Conservation (phyloP, 2,113 vertebrate species). For the Lichenostomus cassidix region DNA sequence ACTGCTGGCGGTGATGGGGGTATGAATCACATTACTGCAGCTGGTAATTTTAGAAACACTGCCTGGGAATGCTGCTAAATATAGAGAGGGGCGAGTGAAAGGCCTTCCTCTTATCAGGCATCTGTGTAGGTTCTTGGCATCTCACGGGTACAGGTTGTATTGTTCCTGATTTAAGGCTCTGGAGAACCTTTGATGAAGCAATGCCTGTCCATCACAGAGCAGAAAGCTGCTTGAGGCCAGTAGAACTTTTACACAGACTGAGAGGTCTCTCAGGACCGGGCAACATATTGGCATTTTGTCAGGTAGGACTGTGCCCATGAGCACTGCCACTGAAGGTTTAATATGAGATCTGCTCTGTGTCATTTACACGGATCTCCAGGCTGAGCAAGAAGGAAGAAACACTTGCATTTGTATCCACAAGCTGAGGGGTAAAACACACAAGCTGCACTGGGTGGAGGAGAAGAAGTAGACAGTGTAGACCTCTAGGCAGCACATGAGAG, state of each 20-base stretch:
- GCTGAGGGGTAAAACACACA: background rate
- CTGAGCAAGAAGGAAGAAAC: background rate
- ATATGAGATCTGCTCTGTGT: background rate
- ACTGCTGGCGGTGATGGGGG: conserved; percentile 14
- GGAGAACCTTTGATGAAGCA: conserved; percentile 37
- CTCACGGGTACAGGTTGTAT: background rate
- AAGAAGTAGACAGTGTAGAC: background rate
- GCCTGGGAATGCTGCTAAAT: conserved; percentile 47
- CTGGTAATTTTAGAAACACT: conserved; percentile 59
- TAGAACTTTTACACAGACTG: background rate
- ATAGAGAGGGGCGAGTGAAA: conserved; percentile 22
- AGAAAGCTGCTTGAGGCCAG: conserved; percentile 38
- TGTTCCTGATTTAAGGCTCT: background rate
- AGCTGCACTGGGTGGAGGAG: background rate
- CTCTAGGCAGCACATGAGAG: background rate
- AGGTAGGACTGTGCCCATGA: background rate
- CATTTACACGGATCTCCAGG: background rate
- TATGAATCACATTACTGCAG: conserved; percentile 52
- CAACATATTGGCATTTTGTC: background rate
- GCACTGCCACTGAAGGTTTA: background rate
- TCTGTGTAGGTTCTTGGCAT: conserved; percentile 11
- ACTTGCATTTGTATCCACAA: background rate
- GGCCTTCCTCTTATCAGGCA: conserved; percentile 20
- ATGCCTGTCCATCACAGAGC: background rate
- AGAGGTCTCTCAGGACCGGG: conserved; percentile 1